Evolutionary conservation across 2,888 invertebrate species (phyloP), one percentile per base, ranked within the genome.

Genomic region (Trypoxylon attenuatum): DNA sequence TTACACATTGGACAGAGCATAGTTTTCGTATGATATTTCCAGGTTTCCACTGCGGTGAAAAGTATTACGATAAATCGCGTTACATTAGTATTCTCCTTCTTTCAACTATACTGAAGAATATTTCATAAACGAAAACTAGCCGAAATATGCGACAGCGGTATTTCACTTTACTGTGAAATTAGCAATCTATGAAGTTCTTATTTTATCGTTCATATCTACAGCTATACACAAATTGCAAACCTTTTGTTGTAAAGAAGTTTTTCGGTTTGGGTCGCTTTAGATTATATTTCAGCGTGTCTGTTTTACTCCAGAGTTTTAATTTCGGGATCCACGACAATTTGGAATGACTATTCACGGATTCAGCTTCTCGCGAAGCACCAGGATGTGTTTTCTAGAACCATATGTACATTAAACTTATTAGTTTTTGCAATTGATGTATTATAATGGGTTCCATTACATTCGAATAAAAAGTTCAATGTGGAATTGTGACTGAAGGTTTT

Each of bases 1-100:
- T 57, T 69, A 56, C 73, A 77, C 19, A 47, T 60, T 38, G 73
- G 73, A 43, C 73, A 73, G 5, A 60, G 41, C 10, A 69, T 29
- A 13, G 51, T 70, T 27, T 57, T 39, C 5, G 46, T 5, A 10
- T 49, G 41, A 18, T 61, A 55, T 27, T 51, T 55, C 59, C 47
- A 64, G 21, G 53, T 68, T 60, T 64, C 59, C 33, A 68, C 59
- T 68, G 53, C 18, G n/a, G n/a, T n/a, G n/a, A n/a, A n/a, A n/a
- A n/a, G n/a, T n/a, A n/a, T n/a, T n/a, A n/a, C 13, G 8, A 22
- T 19, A 21, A 43, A 19, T 43, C n/a, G n/a, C n/a, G n/a, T n/a
- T n/a, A n/a, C n/a, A n/a, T n/a, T n/a, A n/a, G n/a, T n/a, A n/a
- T n/a, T n/a, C 33, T 33, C 33, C 13, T 2, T 33, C 33, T 33